Evolutionary conservation across 1,140 invertebrate species (phyloP).

Genomic region (Pogonognathellus flavescens): DNA sequence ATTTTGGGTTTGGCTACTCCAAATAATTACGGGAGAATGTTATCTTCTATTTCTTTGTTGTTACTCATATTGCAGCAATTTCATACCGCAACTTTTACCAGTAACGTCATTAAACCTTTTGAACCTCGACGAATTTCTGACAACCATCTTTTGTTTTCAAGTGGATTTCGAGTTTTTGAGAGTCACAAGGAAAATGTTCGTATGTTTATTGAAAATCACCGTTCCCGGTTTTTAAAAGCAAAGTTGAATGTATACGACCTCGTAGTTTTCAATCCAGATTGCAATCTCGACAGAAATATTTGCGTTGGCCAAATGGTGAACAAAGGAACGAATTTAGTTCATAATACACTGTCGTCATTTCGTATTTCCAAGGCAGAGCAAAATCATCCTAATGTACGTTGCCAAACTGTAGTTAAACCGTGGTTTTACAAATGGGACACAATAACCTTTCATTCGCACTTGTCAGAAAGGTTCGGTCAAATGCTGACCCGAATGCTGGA

Average conservation of each 20-base stretch:
- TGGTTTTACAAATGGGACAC: neutral
- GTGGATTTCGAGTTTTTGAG: neutral
- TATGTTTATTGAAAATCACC: neutral
- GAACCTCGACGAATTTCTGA: neutral
- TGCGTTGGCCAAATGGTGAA: neutral
- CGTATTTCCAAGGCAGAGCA: neutral
- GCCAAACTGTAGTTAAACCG: neutral
- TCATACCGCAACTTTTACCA: neutral
- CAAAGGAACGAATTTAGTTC: neutral
- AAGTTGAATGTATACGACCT: neutral
- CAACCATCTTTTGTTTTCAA: neutral
- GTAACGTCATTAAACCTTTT: neutral
- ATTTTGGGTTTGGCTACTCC: neutral
- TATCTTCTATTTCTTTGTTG: neutral
- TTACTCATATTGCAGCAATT: neutral
- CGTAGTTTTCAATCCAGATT: neutral
- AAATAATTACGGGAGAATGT: neutral
- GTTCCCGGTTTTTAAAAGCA: neutral
- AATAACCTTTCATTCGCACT: neutral
- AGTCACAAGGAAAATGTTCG: neutral
- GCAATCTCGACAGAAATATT: neutral
- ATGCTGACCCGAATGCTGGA: neutral
- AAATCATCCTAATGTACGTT: neutral
- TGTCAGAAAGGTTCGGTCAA: neutral
- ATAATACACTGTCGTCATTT: neutral